Evolutionary conservation across 1,140 invertebrate species (phyloP).

Genomic region (Hermetia illucens): DNA sequence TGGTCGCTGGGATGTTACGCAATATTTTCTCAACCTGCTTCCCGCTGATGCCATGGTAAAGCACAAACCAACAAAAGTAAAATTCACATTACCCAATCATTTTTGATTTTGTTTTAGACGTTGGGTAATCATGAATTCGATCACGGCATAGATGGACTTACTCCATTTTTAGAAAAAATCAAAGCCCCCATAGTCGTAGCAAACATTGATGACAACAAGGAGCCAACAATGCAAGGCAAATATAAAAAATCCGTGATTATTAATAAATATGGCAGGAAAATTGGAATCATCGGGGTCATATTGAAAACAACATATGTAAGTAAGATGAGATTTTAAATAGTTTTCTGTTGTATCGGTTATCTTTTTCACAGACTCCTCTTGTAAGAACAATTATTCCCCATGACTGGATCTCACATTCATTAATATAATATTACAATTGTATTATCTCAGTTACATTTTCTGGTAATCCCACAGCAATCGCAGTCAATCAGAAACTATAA

Average conservation of each 20-base stretch:
- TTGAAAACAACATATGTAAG: constrained; percentile 51
- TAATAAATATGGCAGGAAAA: constrained; percentile 41
- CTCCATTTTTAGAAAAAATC: constrained; percentile 48
- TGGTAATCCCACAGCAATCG: too few relatives aligned
- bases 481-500: too few relatives aligned
- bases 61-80: too few relatives aligned
- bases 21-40: constrained; percentile 60
- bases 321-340: too few relatives aligned
- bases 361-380: too few relatives aligned
- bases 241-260: constrained; percentile 45
- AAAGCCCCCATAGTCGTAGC: constrained; percentile 51
- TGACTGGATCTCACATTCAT: too few relatives aligned
- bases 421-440: too few relatives aligned
- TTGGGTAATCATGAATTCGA: constrained; percentile 88
- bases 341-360: too few relatives aligned
- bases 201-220: constrained; percentile 58
- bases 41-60: constrained; percentile 67
- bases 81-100: too few relatives aligned
- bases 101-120: constrained; percentile 35
- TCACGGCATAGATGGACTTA: constrained; percentile 52
- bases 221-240: constrained; percentile 47
- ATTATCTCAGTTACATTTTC: too few relatives aligned
- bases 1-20: constrained; percentile 56
- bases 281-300: constrained; percentile 73
- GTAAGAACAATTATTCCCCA: too few relatives aligned